Evolutionary conservation across 2,888 invertebrate species (phyloP), one percentile per base, ranked within the genome.

Genomic region (Neocrepidodera transversa): DNA sequence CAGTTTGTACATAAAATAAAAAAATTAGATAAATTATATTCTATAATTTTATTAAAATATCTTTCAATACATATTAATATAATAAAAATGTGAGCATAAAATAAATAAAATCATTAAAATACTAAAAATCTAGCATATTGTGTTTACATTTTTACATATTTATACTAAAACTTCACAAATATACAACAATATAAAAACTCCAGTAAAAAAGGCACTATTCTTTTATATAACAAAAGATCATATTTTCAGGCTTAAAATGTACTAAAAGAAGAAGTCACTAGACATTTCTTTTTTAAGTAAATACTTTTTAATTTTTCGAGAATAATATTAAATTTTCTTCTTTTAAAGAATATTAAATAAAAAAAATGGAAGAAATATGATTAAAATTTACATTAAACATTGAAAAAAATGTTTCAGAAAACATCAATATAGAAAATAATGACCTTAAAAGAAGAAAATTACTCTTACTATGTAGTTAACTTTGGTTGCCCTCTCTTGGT

Each of bases 401-500:
- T n/a, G n/a, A n/a, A n/a, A n/a, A n/a, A n/a, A n/a, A n/a, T n/a
- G n/a, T n/a, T n/a, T n/a, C n/a, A n/a, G n/a, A n/a, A n/a, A n/a
- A n/a, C n/a, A n/a, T n/a, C n/a, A n/a, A n/a, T n/a, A n/a, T n/a
- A n/a, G n/a, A n/a, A n/a, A n/a, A n/a, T n/a, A n/a, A n/a, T n/a
- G n/a, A 8, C 6, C 11, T 32, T 32, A 32, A 11, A 32, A 32
- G 32, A 32, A 32, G 32, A 13, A 32, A 32, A 32, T 6, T 32
- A 32, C 2, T n/a, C n/a, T n/a, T n/a, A 4, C 3, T 10, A 26
- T 30, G 45, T 40, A 10, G 57, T 30, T 57, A 60, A 43, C 57
- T 56, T 17, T 52, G 53, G n/a, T 58, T 52, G 6, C 48, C 57
- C 6, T 68, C 65, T 48, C 74, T 62, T 7, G 74, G 72, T 54